Percentiles rank a stretch among this genome's conserved stretches.
Evolutionary conservation across 2,797 vertebrate genomes (phyloP).

Genomic region (Acanthiza pusilla): DNA sequence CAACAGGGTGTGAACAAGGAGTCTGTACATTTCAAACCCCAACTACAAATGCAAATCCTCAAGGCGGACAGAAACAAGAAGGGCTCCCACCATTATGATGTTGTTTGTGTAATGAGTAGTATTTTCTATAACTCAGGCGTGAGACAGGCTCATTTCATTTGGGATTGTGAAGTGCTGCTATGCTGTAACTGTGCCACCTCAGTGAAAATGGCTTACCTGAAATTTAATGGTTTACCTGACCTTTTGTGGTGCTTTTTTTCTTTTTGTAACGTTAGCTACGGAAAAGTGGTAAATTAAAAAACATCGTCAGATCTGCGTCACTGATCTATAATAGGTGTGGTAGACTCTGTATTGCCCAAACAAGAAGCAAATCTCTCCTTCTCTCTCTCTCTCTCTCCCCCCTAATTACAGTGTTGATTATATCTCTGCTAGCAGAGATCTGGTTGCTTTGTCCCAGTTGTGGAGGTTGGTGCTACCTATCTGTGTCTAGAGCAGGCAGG

Average conservation of each 20-base stretch:
- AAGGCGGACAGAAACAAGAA: not conserved
- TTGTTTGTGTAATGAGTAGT: not conserved
- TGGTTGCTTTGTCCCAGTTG: not conserved
- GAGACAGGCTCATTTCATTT: not conserved
- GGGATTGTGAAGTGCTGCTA: not conserved
- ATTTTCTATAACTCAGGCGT: not conserved
- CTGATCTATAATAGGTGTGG: not conserved
- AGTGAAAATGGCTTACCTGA: not conserved
- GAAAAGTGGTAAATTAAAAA: not conserved
- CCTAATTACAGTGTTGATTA: not conserved
- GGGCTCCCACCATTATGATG: fast-evolving
- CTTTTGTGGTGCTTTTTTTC: not conserved
- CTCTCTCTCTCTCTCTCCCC: not conserved
- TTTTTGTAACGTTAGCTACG: not conserved
- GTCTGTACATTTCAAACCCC: not conserved
- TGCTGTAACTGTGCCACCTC: not conserved
- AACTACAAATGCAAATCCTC: not conserved
- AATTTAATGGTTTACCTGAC: not conserved
- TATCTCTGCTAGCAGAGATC: not conserved
- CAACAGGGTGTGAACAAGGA: not conserved
- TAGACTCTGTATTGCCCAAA: not conserved
- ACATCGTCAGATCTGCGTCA: not conserved
- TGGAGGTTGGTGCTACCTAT: fast-evolving
- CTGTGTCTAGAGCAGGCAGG: not conserved
- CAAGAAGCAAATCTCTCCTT: not conserved